Evolutionary conservation across 1,140 invertebrate genomes (phyloP).

Genomic region (Tetranychus urticae): DNA sequence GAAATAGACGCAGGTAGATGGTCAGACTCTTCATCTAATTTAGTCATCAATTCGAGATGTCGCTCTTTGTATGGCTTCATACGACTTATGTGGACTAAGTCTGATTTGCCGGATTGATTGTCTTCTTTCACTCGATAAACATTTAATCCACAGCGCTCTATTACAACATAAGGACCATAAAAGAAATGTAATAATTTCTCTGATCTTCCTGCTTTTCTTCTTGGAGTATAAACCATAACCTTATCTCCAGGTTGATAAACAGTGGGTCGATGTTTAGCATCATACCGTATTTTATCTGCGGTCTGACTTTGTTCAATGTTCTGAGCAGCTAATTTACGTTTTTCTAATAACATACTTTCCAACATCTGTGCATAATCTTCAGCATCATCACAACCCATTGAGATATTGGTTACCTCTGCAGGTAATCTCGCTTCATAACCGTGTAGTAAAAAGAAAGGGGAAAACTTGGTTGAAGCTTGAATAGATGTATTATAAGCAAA

Average conservation of each 20-base stretch:
- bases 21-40: no score
- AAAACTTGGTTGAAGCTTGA: constrained; percentile 11
- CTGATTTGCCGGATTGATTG: no score
- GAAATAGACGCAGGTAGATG: no score
- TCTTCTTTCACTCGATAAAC: no score
- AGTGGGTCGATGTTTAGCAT: neutral
- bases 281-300: neutral
- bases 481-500: constrained; percentile 6
- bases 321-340: neutral
- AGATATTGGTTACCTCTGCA: neutral
- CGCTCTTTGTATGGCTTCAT: no score
- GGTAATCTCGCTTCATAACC: constrained; percentile 11
- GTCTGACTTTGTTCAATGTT: neutral
- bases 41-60: no score
- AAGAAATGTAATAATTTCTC: no score
- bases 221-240: neutral
- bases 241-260: neutral
- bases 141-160: no score
- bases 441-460: constrained; percentile 14
- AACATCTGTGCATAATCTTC: neutral
- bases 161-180: no score
- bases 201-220: neutral
- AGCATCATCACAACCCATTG: neutral
- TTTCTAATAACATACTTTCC: neutral
- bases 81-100: no score